Conservation (phyloP, 64 coral and sea anemone genomes). For the Platygyra sinensis region DNA sequence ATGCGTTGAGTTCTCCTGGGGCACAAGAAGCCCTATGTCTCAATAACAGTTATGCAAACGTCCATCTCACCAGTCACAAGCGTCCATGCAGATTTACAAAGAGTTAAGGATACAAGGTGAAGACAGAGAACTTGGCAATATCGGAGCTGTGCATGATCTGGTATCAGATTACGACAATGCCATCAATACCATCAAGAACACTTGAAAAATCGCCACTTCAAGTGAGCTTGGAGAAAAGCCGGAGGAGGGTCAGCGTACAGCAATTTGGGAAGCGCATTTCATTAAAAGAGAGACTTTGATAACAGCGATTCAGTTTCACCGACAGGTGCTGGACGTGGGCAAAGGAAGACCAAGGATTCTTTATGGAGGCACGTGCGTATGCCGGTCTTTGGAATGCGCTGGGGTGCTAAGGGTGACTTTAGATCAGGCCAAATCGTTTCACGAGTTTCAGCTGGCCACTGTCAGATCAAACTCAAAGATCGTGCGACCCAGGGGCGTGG, state of each 20-base stretch:
- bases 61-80: conserved; percentile 80
- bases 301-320: conserved; percentile 87
- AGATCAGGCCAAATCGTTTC: conserved; percentile 69
- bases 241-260: conserved; percentile 91
- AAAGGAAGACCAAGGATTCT: conserved; percentile 74
- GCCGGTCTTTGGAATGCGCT: conserved; percentile 91
- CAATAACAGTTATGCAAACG: conserved; percentile 75
- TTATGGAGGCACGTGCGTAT: conserved; percentile 83
- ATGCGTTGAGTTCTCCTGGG: conserved; percentile 88
- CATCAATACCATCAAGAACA: conserved; percentile 84
- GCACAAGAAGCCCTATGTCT: conserved; percentile 83
- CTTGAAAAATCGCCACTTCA: conserved; percentile 78
- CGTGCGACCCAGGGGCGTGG: conserved; percentile 86
- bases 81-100: conserved; percentile 74
- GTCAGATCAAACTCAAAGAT: conserved; percentile 85
- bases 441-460: conserved; percentile 84
- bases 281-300: conserved; percentile 85
- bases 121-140: conserved; percentile 85
- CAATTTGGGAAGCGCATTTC: conserved; percentile 89
- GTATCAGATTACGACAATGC: conserved; percentile 76
- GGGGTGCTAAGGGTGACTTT: conserved; percentile 82
- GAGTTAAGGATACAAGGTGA: conserved; percentile 75
- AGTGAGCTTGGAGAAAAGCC: conserved; percentile 72
- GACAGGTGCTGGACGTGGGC: conserved; percentile 76
- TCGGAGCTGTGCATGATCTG: conserved; percentile 88